phyloP scores from a whole-genome alignment of 2,797 vertebrate species.

The Spinibarbus caldwelli region DNA sequence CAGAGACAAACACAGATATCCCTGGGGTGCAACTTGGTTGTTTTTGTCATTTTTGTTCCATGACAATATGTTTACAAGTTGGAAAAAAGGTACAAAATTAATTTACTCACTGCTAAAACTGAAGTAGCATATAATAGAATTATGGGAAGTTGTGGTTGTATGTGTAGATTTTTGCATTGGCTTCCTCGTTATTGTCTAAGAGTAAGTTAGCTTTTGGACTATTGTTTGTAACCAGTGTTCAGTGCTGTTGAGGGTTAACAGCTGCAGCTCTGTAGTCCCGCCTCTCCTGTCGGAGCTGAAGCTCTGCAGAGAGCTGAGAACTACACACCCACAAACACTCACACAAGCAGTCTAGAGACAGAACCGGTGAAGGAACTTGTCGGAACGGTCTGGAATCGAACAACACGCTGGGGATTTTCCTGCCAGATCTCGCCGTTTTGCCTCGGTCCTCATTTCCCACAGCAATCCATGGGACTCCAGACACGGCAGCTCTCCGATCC shows the following conservation, averaged over 20 bases:
- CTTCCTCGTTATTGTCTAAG: slow-evolving; percentile 14
- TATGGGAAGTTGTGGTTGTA: slow-evolving; percentile 55
- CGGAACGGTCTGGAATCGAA: slow-evolving; percentile 61
- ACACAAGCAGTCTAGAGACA: slow-evolving; percentile 48
- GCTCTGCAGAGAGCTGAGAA: slow-evolving; percentile 19
- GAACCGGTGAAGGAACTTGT: slow-evolving; percentile 65
- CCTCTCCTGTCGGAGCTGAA: slow-evolving; percentile 70
- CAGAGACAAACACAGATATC: slow-evolving; percentile 53
- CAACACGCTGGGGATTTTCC: slow-evolving; percentile 64
- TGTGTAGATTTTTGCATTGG: slow-evolving; percentile 14
- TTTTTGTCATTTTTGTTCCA: slow-evolving; percentile 63
- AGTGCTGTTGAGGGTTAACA: slow-evolving; percentile 73
- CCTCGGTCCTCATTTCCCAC: slow-evolving; percentile 60
- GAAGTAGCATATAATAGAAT: slow-evolving; percentile 19
- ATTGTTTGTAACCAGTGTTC: slow-evolving; percentile 31
- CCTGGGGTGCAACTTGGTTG: slow-evolving; percentile 49
- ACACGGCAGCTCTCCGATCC: slow-evolving; percentile 70
- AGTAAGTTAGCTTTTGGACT: slow-evolving; percentile 24
- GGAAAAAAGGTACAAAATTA: not conserved
- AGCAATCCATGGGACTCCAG: slow-evolving; percentile 79
- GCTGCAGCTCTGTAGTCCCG: slow-evolving; percentile 66
- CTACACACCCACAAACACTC: slow-evolving; percentile 24
- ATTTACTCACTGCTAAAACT: slow-evolving; percentile 51
- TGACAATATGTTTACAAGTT: slow-evolving; percentile 41
- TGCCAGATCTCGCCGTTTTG: slow-evolving; percentile 50